Evolutionary conservation across 2,888 invertebrate genomes (phyloP).

Genomic region (Amitus sp.): DNA sequence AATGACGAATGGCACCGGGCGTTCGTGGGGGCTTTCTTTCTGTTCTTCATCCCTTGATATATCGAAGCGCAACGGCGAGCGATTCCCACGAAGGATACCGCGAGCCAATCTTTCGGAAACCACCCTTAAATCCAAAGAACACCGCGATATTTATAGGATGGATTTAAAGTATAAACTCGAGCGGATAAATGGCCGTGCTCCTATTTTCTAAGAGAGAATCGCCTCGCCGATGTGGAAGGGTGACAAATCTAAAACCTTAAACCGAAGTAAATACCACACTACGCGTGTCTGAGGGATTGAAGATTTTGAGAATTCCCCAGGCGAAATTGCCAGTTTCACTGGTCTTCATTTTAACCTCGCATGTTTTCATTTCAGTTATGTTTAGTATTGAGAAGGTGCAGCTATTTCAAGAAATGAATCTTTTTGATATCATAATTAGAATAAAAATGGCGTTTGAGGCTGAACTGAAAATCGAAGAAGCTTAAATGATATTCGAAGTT

Average conservation of each 20-base stretch:
- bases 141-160: slow-evolving; percentile 65
- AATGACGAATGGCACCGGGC: slow-evolving; percentile 57
- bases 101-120: slow-evolving; percentile 66
- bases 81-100: slow-evolving; percentile 64
- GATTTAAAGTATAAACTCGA: slow-evolving; percentile 66
- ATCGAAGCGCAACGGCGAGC: slow-evolving; percentile 54
- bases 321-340: no score
- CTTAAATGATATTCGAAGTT: no score
- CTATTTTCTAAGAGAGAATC: slow-evolving; percentile 59
- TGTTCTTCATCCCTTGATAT: slow-evolving; percentile 62
- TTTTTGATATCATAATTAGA: no score
- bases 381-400: no score
- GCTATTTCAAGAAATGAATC: no score
- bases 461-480: no score
- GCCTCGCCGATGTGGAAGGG: slow-evolving; percentile 51
- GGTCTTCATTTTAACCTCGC: no score
- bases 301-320: no score
- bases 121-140: slow-evolving; percentile 64
- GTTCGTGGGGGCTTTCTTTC: slow-evolving; percentile 46
- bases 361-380: no score
- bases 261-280: slow-evolving; percentile 49
- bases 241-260: slow-evolving; percentile 51
- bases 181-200: slow-evolving; percentile 49
- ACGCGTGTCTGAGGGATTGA: slow-evolving; percentile 26
- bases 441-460: no score